Percentiles rank a stretch among this genome's conserved stretches.
Conservation (phyloP, 2,888 invertebrate species). For the Melanargia galathea region DNA sequence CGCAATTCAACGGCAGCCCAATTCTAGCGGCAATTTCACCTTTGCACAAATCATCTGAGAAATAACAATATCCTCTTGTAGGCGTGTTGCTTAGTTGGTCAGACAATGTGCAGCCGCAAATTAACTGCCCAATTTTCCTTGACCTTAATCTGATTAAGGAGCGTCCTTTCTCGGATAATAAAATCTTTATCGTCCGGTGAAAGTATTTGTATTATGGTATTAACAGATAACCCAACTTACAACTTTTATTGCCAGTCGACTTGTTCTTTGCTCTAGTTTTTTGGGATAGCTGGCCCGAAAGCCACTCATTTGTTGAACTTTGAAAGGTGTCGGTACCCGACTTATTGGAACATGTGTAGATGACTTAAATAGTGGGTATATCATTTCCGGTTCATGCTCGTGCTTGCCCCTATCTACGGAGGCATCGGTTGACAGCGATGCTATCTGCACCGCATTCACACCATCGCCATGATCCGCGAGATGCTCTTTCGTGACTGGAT, state of each 20-base stretch:
- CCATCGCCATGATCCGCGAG: slow-evolving; percentile 44
- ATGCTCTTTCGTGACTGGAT: slow-evolving; percentile 39
- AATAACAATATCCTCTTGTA: background rate
- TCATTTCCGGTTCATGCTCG: slow-evolving; percentile 47
- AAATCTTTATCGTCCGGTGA: slow-evolving; percentile 62
- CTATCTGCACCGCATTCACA: slow-evolving; percentile 53
- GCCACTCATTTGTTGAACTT: background rate
- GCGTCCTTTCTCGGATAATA: slow-evolving; percentile 58
- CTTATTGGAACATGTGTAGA: background rate
- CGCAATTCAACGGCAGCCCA: no score
- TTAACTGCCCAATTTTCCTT: slow-evolving; percentile 51
- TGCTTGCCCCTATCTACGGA: slow-evolving; percentile 44
- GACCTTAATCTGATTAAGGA: slow-evolving; percentile 43
- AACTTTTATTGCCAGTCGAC: background rate
- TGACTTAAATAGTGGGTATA: slow-evolving; percentile 35
- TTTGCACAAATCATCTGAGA: background rate
- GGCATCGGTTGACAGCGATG: slow-evolving; percentile 50
- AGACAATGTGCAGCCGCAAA: slow-evolving; percentile 31
- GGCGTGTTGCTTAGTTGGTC: background rate
- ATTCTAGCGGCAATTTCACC: no score
- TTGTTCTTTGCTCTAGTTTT: no score
- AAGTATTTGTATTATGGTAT: slow-evolving; percentile 49
- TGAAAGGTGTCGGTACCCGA: background rate
- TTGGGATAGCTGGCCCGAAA: no score
- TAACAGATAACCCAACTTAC: background rate